Conservation (phyloP, 1,140 invertebrate genomes). For the Brachionus angularis region DNA sequence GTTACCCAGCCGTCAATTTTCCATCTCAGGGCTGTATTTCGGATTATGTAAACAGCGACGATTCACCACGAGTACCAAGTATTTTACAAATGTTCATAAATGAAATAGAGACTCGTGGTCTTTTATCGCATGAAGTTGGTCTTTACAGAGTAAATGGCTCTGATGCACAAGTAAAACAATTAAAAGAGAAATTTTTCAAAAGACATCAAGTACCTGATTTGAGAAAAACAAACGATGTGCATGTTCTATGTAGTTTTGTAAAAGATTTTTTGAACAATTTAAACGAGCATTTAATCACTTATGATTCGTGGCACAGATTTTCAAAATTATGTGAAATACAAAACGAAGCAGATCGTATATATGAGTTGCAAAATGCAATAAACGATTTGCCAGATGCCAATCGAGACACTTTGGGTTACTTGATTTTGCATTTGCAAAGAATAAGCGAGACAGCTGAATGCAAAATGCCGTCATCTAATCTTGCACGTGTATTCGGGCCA, state of each 20-base stretch:
- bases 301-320: slow-evolving; percentile 37
- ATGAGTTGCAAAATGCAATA: slow-evolving; percentile 8
- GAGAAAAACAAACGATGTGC: slow-evolving; percentile 15
- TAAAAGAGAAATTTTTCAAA: slow-evolving; percentile 26
- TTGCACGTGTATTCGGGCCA: slow-evolving; percentile 27
- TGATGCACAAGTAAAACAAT: slow-evolving; percentile 20
- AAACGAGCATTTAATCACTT: slow-evolving; percentile 42
- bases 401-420: slow-evolving; percentile 38
- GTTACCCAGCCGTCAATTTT: slow-evolving; percentile 28
- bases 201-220: slow-evolving; percentile 32
- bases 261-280: slow-evolving; percentile 44
- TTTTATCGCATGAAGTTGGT: slow-evolving; percentile 39
- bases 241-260: slow-evolving; percentile 34
- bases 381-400: slow-evolving; percentile 35
- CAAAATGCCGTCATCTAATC: slow-evolving; percentile 41
- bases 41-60: slow-evolving; percentile 29
- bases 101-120: slow-evolving; percentile 42
- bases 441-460: slow-evolving; percentile 34
- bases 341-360: background rate
- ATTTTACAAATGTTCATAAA: slow-evolving; percentile 20
- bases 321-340: background rate
- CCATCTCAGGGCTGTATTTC: slow-evolving; percentile 11
- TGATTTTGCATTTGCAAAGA: slow-evolving; percentile 43
- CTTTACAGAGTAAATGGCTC: slow-evolving; percentile 39
- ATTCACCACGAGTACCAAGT: slow-evolving; percentile 3